Percentiles rank a stretch among this genome's conserved stretches.
Conservation (phyloP, 2,797 vertebrate species). For the Cryptoblepharus egeriae region DNA sequence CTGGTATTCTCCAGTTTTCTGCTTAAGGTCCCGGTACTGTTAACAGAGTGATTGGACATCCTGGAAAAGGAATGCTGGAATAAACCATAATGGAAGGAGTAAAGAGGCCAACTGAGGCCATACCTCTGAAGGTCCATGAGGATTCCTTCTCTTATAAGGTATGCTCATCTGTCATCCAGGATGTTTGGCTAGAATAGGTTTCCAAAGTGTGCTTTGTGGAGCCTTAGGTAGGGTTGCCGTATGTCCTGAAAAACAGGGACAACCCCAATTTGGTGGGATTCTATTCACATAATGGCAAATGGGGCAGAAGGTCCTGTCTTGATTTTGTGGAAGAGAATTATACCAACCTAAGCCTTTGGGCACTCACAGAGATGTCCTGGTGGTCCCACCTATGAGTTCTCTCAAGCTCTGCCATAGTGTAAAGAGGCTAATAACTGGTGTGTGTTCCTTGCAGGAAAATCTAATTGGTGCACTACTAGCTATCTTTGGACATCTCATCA, state of each 20-base stretch:
- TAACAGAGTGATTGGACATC: no score
- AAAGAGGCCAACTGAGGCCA: slow-evolving; percentile 56
- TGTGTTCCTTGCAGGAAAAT: slow-evolving; percentile 84
- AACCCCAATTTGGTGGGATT: no score
- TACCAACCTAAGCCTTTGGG: no score
- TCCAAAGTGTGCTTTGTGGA: no score
- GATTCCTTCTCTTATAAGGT: slow-evolving; percentile 82
- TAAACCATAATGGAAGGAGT: slow-evolving; percentile 72
- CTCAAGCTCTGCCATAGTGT: no score
- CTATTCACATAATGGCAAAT: no score
- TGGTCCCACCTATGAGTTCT: no score
- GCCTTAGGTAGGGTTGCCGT: no score
- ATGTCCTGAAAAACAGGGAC: no score
- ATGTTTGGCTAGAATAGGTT: neutral
- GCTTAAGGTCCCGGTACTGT: slow-evolving; percentile 19
- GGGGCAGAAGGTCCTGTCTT: no score
- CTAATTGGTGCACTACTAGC: slow-evolving; percentile 94
- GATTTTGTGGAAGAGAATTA: no score
- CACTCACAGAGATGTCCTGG: no score
- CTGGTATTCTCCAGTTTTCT: neutral
- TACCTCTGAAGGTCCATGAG: slow-evolving; percentile 56
- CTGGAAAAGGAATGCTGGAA: neutral
- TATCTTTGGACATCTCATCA: slow-evolving; percentile 92
- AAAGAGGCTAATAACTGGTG: neutral
- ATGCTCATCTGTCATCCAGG: slow-evolving; percentile 40